Percentiles rank a stretch among this genome's conserved stretches.
Evolutionary conservation across 2,797 vertebrate genomes (phyloP).

Genomic region (Chaetodon trifasciatus): DNA sequence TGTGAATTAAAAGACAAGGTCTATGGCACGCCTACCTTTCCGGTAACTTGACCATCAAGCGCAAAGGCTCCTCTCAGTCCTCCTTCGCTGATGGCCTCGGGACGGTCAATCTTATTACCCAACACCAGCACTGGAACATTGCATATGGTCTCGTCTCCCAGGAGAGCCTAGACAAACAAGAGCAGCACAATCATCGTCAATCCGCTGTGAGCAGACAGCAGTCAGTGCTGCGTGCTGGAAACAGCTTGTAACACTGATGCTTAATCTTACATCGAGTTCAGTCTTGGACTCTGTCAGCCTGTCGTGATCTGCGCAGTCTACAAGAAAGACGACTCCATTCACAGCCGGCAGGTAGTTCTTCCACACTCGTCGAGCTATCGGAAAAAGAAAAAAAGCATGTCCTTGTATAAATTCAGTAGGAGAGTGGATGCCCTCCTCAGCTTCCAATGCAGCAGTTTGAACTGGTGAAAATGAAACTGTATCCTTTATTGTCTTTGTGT

Average conservation of each 20-base stretch:
- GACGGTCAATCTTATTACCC: constrained; percentile 98
- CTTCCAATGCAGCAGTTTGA: background rate
- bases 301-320: constrained; percentile 93
- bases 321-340: constrained; percentile 96
- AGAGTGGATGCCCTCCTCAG: background rate
- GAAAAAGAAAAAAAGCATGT: background rate
- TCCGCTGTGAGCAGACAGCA: background rate
- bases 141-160: constrained; percentile 95
- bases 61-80: constrained; percentile 91
- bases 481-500: background rate
- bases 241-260: background rate
- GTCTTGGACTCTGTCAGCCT: constrained; percentile 94
- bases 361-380: constrained; percentile 94
- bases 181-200: constrained; percentile 1
- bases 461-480: background rate
- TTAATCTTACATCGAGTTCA: constrained; percentile 93
- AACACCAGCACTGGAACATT: constrained; percentile 95
- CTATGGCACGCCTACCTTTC: constrained; percentile 87
- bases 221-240: background rate
- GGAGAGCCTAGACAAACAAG: constrained; percentile 87
- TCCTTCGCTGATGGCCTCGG: constrained; percentile 96
- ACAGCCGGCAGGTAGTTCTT: constrained; percentile 98
- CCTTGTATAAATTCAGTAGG: background rate
- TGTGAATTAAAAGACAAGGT: background rate
- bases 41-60: constrained; percentile 94